Evolutionary conservation across 2,888 invertebrate genomes (phyloP).

Genomic region (Biston betularia): DNA sequence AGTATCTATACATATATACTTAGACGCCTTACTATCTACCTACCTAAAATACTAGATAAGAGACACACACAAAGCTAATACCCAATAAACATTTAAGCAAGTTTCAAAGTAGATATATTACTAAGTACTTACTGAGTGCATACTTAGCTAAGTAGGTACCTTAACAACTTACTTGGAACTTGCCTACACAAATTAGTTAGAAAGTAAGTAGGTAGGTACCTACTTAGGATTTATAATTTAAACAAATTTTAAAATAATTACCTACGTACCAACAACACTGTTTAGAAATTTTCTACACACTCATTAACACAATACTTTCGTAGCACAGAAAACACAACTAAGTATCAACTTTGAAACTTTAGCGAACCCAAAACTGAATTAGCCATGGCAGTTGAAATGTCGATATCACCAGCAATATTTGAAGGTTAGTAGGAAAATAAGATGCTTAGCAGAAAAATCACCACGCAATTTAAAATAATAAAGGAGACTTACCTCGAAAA

Average conservation of each 20-base stretch:
- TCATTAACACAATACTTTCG: no score
- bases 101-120: no score
- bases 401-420: conserved; percentile 18
- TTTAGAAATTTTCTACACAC: not conserved
- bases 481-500: conserved; percentile 71
- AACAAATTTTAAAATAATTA: not conserved
- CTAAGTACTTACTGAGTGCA: no score
- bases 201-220: not conserved
- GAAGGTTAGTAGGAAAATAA: conserved; percentile 27
- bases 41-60: not conserved
- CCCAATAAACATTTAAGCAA: no score
- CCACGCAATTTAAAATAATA: conserved; percentile 53
- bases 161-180: not conserved
- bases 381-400: not conserved
- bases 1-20: not conserved
- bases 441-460: conserved; percentile 15
- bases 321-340: not conserved
- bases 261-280: not conserved
- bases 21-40: not conserved
- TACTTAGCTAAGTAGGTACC: not conserved
- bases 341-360: not conserved
- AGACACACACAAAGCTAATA: no score
- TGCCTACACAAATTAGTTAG: not conserved
- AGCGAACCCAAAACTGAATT: conserved; percentile 8
- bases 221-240: not conserved